These are phyloP conservation scores for Lomographa bimaculata DNA, from an alignment of 2,888 invertebrate species.

Conservation along the genomic window DNA sequence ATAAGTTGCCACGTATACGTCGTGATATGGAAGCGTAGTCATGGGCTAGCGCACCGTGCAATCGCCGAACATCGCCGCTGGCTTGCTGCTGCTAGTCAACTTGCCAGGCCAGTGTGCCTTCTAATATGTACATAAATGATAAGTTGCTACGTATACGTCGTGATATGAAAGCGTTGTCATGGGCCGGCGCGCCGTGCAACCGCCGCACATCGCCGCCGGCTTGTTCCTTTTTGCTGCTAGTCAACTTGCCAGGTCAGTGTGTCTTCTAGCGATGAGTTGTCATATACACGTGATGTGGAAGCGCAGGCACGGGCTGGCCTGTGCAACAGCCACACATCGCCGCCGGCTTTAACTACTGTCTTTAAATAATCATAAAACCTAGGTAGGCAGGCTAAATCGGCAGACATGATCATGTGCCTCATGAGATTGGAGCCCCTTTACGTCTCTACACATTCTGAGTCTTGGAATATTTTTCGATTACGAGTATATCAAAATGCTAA, in stretches of 20 bases:
- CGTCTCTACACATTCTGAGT: too few species aligned
- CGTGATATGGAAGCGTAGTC: slow-evolving; percentile 93
- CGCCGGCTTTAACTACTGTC: too few species aligned
- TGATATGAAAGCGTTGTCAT: slow-evolving; percentile 95
- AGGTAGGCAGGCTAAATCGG: too few species aligned
- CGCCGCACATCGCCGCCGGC: slow-evolving; percentile 86
- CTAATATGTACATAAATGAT: slow-evolving; percentile 89
- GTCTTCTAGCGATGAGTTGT: slow-evolving; percentile 90
- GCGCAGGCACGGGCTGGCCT: slow-evolving; percentile 96
- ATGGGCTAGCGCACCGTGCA: slow-evolving; percentile 96
- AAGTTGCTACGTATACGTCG: slow-evolving; percentile 89
- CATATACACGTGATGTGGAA: slow-evolving; percentile 91
- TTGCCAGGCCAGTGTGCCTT: slow-evolving; percentile 70
- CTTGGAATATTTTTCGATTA: too few species aligned
- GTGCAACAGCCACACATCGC: slow-evolving; percentile 89
- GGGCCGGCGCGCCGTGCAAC: slow-evolving; percentile 95
- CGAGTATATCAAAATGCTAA: too few species aligned
- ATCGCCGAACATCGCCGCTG: slow-evolving; percentile 86
- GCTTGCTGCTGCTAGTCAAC: slow-evolving; percentile 82
- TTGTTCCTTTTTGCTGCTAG: slow-evolving; percentile 81
- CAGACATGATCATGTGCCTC: too few species aligned
- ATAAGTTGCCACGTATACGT: slow-evolving; percentile 90
- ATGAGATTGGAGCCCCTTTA: too few species aligned
- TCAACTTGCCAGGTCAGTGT: slow-evolving; percentile 71
- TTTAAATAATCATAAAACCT: too few species aligned